Conservation (phyloP, 2,113 vertebrate species). For the Neotragus pygmaeus region DNA sequence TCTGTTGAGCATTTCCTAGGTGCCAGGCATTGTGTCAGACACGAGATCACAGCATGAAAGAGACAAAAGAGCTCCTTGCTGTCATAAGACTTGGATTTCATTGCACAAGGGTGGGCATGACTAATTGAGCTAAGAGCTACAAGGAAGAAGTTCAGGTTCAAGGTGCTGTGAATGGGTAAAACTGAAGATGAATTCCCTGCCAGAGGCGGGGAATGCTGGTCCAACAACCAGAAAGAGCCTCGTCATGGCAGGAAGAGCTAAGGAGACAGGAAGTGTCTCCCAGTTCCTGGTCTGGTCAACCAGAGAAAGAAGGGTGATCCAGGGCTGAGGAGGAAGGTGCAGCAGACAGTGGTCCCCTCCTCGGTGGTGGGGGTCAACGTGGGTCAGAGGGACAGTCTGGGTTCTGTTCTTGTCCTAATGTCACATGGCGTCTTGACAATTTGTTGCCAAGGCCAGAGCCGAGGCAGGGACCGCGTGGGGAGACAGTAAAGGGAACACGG, state of each 20-base stretch:
- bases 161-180: not conserved
- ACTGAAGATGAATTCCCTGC: not conserved
- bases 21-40: not conserved
- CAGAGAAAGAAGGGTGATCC: not conserved
- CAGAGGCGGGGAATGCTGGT: not conserved
- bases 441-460: not conserved
- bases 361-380: accelerated
- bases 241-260: not conserved
- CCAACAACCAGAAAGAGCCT: not conserved
- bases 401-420: not conserved
- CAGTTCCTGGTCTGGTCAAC: not conserved
- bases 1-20: not conserved
- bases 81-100: not conserved
- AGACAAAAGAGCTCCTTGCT: not conserved
- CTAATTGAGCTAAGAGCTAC: not conserved
- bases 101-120: not conserved
- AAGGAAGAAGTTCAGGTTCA: not conserved
- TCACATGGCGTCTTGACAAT: not conserved
- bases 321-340: not conserved
- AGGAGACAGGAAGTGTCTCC: not conserved
- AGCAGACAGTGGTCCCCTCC: not conserved
- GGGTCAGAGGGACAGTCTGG: not conserved
- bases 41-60: not conserved
- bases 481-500: not conserved
- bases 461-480: not conserved